Base-by-base conservation (phyloP, 2,113 vertebrate species). In the Aplodontia rufa region DNA sequence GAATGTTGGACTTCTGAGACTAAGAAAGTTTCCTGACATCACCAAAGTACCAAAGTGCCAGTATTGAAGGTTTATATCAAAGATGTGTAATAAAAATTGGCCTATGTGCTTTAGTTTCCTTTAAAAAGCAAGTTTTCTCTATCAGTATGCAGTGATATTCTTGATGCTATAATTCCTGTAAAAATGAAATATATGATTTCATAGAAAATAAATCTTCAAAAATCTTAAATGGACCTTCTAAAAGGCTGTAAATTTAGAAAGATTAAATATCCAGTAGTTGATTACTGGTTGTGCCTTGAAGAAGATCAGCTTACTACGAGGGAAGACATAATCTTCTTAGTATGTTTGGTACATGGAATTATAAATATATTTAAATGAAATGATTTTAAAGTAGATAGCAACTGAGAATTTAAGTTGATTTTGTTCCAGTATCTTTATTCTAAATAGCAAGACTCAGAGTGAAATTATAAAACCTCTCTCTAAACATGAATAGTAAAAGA, bases 311-410 rank as follows among this genome's bases (percentile, higher is more conserved):
- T 98, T 89, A 96, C 94, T 98, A 91, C 96, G 92, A 98, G 42
- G 82, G 80, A 98, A 97, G 6, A 97, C 66, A 96, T 98, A 98
- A 98, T 98, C 97, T 92, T 97, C 96, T 98, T 98, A 98, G 95
- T 92, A 74, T 75, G 30, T 95, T 96, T 97, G 30, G 96, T 98
- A 93, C 47, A 91, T 95, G 91, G 97, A 97, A 96, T 87, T 97
- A 84, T 96, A 98, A 97, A 47, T 97, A 80, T 83, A 95, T 82
- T 97, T 91, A 96, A 97, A 98, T 97, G 97, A 97, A 97, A 84
- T 96, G 92, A 96, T 97, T 95, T 95, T 95, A 97, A 97, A 97
- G 85, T 97, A 96, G 58, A 74, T 90, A 97, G 74, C 93, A 95
- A 92, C 16, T 96, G 97, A 98, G 94, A 97, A 97, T 98, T 97